Conservation (phyloP, 2,113 vertebrate species). For the Lanius collurio region DNA sequence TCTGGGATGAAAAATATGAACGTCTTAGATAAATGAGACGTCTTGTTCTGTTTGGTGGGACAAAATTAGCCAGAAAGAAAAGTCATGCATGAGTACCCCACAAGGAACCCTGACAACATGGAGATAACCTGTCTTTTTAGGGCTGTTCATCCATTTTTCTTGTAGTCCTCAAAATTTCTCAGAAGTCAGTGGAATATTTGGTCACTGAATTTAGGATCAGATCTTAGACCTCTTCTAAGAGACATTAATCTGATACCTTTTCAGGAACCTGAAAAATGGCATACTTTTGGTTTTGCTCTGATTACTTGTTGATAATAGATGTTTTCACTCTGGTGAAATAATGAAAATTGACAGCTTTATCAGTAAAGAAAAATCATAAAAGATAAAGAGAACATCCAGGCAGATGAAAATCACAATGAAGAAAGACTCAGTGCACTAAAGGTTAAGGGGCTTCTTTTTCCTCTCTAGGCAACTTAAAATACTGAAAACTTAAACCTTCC, state of each 20-base stretch:
- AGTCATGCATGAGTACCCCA: background rate
- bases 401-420: background rate
- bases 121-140: background rate
- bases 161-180: background rate
- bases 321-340: background rate
- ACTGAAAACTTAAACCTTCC: background rate
- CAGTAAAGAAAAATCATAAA: background rate
- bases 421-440: background rate
- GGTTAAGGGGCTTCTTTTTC: background rate
- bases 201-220: background rate
- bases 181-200: background rate
- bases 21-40: background rate
- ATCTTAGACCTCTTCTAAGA: background rate
- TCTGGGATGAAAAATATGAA: background rate
- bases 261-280: background rate
- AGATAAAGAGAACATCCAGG: background rate
- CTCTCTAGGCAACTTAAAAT: background rate
- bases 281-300: accelerated
- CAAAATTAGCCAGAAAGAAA: background rate
- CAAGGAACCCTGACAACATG: background rate
- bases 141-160: background rate
- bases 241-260: background rate
- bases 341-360: background rate
- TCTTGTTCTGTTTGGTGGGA: background rate
- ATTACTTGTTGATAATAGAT: background rate